These are phyloP conservation scores for Episyrphus balteatus DNA, from an alignment of 1,140 invertebrate species.

Conservation along the genomic window DNA sequence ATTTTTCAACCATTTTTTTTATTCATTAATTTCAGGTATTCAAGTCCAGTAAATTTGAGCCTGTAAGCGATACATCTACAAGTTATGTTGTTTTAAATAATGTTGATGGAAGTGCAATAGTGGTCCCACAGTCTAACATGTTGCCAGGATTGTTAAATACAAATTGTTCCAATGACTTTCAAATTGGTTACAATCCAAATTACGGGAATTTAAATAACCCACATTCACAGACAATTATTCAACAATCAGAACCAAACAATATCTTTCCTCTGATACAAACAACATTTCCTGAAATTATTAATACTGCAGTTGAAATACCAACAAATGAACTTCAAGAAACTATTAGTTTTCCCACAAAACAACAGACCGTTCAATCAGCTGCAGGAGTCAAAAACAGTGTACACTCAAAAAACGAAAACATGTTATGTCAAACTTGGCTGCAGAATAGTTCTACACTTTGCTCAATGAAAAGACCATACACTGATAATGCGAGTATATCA, in stretches of 20 bases:
- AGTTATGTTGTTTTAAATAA: constrained; percentile 61
- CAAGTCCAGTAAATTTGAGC: constrained; percentile 71
- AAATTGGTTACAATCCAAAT: neutral
- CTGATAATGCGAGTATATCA: too few relatives aligned
- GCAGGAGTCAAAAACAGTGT: too few relatives aligned
- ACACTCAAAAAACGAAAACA: too few relatives aligned
- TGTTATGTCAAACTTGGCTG: too few relatives aligned
- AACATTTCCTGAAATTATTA: constrained; percentile 3
- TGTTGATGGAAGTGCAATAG: constrained; percentile 19
- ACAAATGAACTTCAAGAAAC: too few relatives aligned
- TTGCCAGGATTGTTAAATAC: too few relatives aligned
- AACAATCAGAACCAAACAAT: neutral
- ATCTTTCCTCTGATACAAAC: neutral
- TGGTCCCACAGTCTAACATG: constrained; percentile 6
- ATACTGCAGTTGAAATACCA: neutral
- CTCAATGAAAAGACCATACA: too few relatives aligned
- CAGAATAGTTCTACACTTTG: too few relatives aligned
- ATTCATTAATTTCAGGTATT: constrained; percentile 43
- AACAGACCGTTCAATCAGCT: too few relatives aligned
- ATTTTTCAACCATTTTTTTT: neutral
- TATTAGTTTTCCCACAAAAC: too few relatives aligned
- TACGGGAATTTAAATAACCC: too few relatives aligned
- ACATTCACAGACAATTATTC: too few relatives aligned
- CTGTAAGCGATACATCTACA: constrained; percentile 58
- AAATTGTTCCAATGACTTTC: constrained; percentile 8